These are phyloP conservation scores for Anser brachyrhynchus DNA, from an alignment of 2,113 vertebrate species.

Conservation along the genomic window DNA sequence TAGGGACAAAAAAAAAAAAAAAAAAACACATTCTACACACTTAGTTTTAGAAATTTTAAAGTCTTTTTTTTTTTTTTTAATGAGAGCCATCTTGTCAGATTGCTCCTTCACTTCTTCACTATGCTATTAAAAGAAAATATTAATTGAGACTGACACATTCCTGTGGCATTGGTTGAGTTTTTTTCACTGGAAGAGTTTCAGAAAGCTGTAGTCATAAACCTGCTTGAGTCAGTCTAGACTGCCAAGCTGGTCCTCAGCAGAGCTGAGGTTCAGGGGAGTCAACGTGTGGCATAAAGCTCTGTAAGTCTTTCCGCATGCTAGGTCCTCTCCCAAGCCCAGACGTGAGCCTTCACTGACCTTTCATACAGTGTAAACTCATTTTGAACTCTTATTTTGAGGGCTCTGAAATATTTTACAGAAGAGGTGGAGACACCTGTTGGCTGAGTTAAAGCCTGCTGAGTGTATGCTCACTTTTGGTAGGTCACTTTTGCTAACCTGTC, in stretches of 20 bases:
- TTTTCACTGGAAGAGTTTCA: background rate
- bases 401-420: background rate
- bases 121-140: background rate
- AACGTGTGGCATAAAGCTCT: background rate
- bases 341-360: background rate
- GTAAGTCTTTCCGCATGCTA: background rate
- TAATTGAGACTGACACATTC: background rate
- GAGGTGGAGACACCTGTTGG: background rate
- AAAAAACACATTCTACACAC: background rate
- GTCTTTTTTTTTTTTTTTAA: background rate
- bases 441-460: background rate
- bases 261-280: background rate
- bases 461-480: accelerated
- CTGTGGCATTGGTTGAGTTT: background rate
- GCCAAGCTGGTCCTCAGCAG: background rate
- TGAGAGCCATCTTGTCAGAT: background rate
- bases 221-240: background rate
- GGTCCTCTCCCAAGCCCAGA: background rate
- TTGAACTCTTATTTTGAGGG: background rate
- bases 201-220: background rate
- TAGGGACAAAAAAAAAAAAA: background rate
- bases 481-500: background rate
- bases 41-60: background rate
- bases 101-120: background rate
- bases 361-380: background rate